A percentile compares a stretch with the other conserved stretches of the same genome.
Evolutionary conservation across 53 echinoderm and acorn worm species (phyloP).

Genomic region (Paracentrotus lividus): DNA sequence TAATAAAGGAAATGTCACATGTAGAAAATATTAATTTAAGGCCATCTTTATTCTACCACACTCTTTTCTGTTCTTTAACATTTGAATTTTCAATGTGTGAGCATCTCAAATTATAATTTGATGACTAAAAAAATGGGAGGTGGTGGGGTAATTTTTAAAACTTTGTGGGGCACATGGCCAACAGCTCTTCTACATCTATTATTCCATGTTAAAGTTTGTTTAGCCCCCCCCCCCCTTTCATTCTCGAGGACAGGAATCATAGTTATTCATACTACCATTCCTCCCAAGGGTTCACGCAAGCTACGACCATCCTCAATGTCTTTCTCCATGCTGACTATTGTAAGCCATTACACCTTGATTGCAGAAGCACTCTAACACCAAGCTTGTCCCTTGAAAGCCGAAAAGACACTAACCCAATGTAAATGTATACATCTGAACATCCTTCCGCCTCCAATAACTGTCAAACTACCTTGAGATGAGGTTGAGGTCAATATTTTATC

Average conservation of each 20-base stretch:
- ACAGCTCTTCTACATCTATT: no score
- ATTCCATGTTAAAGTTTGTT: neutral
- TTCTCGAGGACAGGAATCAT: neutral
- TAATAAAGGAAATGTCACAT: no score
- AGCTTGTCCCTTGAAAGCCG: neutral
- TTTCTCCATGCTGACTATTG: neutral
- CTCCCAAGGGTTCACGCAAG: no score
- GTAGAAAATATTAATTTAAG: no score
- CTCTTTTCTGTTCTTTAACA: no score
- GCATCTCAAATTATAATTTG: no score
- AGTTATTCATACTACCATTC: neutral
- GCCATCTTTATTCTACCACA: no score
- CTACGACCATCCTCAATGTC: slow-evolving; percentile 3
- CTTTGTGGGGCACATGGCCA: no score
- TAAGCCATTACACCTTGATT: neutral
- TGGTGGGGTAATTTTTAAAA: no score
- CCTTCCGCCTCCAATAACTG: neutral
- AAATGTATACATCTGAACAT: neutral
- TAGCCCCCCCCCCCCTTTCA: neutral
- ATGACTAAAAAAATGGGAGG: no score
- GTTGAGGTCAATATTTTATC: neutral
- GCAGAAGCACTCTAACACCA: neutral
- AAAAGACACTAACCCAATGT: neutral
- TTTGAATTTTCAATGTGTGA: no score
- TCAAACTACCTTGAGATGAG: neutral